phyloP scores from a whole-genome alignment of 2,113 vertebrate genomes.

The Psettodes erumei region DNA sequence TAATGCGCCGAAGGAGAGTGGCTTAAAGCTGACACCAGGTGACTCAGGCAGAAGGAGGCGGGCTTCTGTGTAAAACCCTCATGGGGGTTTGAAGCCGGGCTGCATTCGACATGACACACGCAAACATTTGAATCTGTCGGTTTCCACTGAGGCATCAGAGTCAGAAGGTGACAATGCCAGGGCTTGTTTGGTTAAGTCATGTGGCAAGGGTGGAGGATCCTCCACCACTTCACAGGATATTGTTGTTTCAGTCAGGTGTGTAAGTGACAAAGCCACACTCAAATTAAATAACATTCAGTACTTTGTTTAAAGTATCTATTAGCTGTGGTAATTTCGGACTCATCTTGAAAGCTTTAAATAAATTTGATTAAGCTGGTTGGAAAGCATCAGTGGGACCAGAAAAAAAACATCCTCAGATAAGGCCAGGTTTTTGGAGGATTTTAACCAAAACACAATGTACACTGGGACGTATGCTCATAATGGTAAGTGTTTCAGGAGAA shows the following conservation, averaged over 20 bases:
- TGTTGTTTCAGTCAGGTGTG: neutral
- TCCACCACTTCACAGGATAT: neutral
- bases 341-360: no score
- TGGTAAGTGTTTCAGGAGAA: no score
- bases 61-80: constrained; percentile 18
- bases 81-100: neutral
- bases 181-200: constrained; percentile 35
- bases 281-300: no score
- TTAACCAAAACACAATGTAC: no score
- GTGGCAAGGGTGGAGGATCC: constrained; percentile 30
- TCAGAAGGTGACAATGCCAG: constrained; percentile 32
- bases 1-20: constrained; percentile 3
- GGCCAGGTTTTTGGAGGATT: no score
- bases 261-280: no score
- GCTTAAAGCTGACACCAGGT: constrained; percentile 25
- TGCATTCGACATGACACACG: constrained; percentile 23
- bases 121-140: neutral
- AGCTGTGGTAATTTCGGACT: no score
- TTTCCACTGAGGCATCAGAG: constrained; percentile 24
- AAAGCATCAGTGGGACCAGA: no score
- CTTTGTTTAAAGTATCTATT: no score
- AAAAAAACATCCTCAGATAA: no score
- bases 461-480: no score
- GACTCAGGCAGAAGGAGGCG: constrained; percentile 37
- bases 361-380: no score